Percentiles rank a stretch among this genome's conserved stretches.
Evolutionary conservation across 2,797 vertebrate species (phyloP).

Genomic region (Rhabdomys pumilio): DNA sequence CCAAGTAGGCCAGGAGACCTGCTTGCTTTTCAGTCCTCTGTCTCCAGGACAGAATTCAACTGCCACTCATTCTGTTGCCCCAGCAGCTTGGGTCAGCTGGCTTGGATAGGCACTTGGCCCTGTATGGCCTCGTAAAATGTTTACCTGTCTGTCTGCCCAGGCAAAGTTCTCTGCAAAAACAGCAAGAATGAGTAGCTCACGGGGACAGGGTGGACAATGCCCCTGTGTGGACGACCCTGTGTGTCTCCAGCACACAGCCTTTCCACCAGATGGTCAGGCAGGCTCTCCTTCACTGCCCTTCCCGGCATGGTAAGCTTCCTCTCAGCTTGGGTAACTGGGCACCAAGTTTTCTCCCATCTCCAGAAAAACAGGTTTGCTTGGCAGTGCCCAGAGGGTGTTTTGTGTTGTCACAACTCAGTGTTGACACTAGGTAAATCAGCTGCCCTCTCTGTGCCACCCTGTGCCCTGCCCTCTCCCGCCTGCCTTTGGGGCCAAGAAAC

Average conservation of each 20-base stretch:
- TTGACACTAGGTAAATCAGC: slow-evolving; percentile 83
- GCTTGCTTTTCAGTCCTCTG: background rate
- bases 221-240: background rate
- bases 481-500: background rate
- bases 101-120: background rate
- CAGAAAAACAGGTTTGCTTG: slow-evolving; percentile 79
- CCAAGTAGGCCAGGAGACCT: background rate
- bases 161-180: background rate
- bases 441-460: background rate
- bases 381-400: slow-evolving; percentile 67
- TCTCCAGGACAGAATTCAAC: background rate
- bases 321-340: background rate
- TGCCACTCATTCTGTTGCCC: background rate
- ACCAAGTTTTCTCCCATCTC: slow-evolving; percentile 24
- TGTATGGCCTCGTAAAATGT: slow-evolving; percentile 25
- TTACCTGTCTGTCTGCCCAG: slow-evolving; percentile 66
- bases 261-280: background rate
- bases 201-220: too few relatives aligned
- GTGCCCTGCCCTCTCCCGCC: background rate
- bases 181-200: rapidly evolving
- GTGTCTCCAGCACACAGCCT: background rate
- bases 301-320: rapidly evolving
- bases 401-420: slow-evolving; percentile 76
- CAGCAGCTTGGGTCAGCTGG: slow-evolving; percentile 50
- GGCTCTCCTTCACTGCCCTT: background rate